Evolutionary conservation across 2,113 vertebrate genomes (phyloP).

Genomic region (Centropus bengalensis): DNA sequence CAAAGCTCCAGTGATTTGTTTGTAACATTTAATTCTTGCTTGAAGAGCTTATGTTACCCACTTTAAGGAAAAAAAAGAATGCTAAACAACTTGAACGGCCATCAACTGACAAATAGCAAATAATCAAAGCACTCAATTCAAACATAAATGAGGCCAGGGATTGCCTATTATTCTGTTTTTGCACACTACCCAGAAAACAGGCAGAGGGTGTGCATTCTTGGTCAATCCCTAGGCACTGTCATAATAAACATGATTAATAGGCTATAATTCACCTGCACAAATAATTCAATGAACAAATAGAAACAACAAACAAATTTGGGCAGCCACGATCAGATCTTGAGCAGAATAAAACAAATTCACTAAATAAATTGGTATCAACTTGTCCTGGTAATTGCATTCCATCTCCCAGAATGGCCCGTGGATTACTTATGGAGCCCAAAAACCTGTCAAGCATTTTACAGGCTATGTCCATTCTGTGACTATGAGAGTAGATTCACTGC

Average conservation of each 20-base stretch:
- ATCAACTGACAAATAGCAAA: slow-evolving; percentile 64
- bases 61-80: slow-evolving; percentile 51
- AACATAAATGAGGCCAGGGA: slow-evolving; percentile 52
- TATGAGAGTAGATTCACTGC: slow-evolving; percentile 10
- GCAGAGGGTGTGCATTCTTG: slow-evolving; percentile 17
- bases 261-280: slow-evolving; percentile 66
- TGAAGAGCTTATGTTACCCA: background rate
- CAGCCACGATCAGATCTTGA: slow-evolving; percentile 30
- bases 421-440: slow-evolving; percentile 49
- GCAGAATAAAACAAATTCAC: slow-evolving; percentile 51
- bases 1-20: slow-evolving; percentile 18
- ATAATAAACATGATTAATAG: slow-evolving; percentile 67
- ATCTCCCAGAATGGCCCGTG: slow-evolving; percentile 43
- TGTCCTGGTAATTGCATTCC: slow-evolving; percentile 56
- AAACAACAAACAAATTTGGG: slow-evolving; percentile 57
- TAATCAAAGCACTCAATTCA: slow-evolving; percentile 66
- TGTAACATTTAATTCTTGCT: slow-evolving; percentile 35
- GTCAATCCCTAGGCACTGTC: slow-evolving; percentile 50
- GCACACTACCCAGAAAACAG: slow-evolving; percentile 43
- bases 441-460: slow-evolving; percentile 42
- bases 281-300: slow-evolving; percentile 60
- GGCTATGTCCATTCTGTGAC: slow-evolving; percentile 19
- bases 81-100: slow-evolving; percentile 18
- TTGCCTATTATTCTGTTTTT: slow-evolving; percentile 55
- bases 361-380: slow-evolving; percentile 63